Evolutionary conservation across 2,888 invertebrate genomes (phyloP).

Genomic region (Platynereis dumerilii): DNA sequence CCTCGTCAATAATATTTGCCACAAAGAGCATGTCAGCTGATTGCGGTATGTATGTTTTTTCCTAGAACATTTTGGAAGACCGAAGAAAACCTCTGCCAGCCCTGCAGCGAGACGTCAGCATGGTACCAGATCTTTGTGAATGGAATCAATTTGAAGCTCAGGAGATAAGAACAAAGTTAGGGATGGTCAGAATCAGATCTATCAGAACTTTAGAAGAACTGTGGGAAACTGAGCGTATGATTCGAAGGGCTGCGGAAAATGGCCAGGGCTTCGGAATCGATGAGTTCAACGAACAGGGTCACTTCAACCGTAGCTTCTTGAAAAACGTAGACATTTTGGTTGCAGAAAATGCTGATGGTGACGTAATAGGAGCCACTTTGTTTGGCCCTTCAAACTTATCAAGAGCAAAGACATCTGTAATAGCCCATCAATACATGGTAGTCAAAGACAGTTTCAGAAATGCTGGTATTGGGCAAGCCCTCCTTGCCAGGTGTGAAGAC

Average conservation of each 20-base stretch:
- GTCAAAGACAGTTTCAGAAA: constrained; percentile 4
- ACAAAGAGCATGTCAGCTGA: too few species aligned
- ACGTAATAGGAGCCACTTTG: constrained; percentile 6
- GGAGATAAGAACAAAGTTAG: too few species aligned
- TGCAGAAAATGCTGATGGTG: constrained; percentile 8
- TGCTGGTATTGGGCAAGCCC: constrained; percentile 6
- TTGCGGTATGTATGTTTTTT: too few species aligned
- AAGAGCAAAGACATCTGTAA: background rate
- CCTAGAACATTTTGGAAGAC: too few species aligned
- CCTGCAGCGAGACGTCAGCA: too few species aligned
- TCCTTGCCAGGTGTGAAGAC: background rate
- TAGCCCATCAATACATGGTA: background rate
- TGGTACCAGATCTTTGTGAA: too few species aligned
- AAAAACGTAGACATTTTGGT: constrained; percentile 8
- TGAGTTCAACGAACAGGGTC: constrained; percentile 14
- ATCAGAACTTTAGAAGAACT: background rate
- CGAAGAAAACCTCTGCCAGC: too few species aligned
- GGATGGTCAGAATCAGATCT: too few species aligned
- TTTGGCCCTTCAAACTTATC: constrained; percentile 10
- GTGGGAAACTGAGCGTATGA: constrained; percentile 14
- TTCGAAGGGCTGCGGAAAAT: constrained; percentile 8
- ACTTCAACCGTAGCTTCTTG: constrained; percentile 18
- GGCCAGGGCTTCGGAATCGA: constrained; percentile 20
- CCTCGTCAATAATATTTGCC: too few species aligned
- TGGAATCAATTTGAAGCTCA: too few species aligned